A percentile compares a stretch with the other conserved stretches of the same genome.
Evolutionary conservation across 1,140 invertebrate species (phyloP).

Genomic region (Polypedilum vanderplanki): DNA sequence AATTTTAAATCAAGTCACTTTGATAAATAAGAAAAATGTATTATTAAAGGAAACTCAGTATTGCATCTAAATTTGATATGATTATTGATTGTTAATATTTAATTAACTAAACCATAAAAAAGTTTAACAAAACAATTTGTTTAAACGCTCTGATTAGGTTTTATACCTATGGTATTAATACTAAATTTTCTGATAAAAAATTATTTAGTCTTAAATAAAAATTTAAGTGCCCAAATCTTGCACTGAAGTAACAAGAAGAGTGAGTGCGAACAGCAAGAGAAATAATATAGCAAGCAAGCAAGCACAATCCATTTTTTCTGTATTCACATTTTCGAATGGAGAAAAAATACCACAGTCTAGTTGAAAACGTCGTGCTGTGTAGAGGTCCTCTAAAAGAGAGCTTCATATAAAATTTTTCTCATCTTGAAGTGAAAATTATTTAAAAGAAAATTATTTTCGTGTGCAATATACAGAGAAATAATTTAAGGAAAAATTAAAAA

Average conservation of each 20-base stretch:
- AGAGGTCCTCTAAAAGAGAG: constrained; percentile 20
- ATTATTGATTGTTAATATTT: too few relatives aligned
- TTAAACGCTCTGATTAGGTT: too few relatives aligned
- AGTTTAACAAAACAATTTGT: too few relatives aligned
- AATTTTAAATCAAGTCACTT: too few relatives aligned
- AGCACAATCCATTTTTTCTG: constrained; percentile 18
- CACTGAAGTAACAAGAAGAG: background rate
- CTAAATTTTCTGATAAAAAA: too few relatives aligned
- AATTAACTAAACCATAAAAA: too few relatives aligned
- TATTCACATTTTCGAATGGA: background rate
- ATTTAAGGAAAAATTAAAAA: background rate
- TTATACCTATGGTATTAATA: too few relatives aligned
- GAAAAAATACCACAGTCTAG: constrained; percentile 22
- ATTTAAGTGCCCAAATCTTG: too few relatives aligned
- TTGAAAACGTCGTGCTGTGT: constrained; percentile 26
- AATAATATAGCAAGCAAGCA: background rate
- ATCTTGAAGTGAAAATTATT: background rate
- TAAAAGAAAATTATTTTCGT: background rate
- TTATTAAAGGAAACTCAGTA: too few relatives aligned
- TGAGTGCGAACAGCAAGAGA: background rate
- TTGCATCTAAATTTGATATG: too few relatives aligned
- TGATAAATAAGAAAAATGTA: too few relatives aligned
- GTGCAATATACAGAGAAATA: background rate
- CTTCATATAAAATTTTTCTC: background rate
- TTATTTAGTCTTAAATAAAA: too few relatives aligned